A percentile compares a stretch with the other conserved stretches of the same genome.
Conservation (phyloP, 2,113 vertebrate genomes). For the Callipepla squamata region DNA sequence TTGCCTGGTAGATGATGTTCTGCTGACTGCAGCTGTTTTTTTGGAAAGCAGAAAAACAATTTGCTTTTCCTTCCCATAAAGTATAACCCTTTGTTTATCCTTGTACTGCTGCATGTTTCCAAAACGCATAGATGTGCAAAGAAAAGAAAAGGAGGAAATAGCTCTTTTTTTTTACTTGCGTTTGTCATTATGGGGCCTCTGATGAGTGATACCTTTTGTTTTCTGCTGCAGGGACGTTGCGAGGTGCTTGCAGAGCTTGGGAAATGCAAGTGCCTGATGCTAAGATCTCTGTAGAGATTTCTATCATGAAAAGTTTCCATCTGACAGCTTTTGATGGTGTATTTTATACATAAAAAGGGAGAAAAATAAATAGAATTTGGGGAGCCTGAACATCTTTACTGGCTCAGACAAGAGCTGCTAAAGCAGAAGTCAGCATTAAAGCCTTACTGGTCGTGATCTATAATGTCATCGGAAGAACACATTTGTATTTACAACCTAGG, state of each 20-base stretch:
- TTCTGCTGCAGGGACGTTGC: neutral
- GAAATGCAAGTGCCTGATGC: fast-evolving
- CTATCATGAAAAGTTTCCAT: neutral
- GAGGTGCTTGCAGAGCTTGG: neutral
- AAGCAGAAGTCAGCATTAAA: slow-evolving; percentile 13
- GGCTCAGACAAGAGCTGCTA: neutral
- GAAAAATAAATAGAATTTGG: neutral
- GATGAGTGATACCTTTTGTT: neutral
- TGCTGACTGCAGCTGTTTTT: slow-evolving; percentile 75
- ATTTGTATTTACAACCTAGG: slow-evolving; percentile 45
- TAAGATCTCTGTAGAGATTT: neutral
- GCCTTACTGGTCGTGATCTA: neutral
- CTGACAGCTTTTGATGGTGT: neutral
- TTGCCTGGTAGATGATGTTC: slow-evolving; percentile 64
- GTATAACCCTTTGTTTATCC: slow-evolving; percentile 76
- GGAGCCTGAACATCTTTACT: neutral
- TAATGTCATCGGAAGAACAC: slow-evolving; percentile 50
- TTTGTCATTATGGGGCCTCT: neutral
- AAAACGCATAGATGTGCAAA: slow-evolving; percentile 58
- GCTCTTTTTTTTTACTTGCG: neutral
- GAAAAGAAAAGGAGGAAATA: slow-evolving; percentile 56
- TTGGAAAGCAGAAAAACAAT: slow-evolving; percentile 68
- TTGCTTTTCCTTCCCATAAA: slow-evolving; percentile 61
- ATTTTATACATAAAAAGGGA: neutral
- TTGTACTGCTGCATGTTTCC: slow-evolving; percentile 32